A percentile compares a stretch with the other conserved stretches of the same genome.
Evolutionary conservation across 2,888 invertebrate species (phyloP).

Genomic region (Hipparchia semele): DNA sequence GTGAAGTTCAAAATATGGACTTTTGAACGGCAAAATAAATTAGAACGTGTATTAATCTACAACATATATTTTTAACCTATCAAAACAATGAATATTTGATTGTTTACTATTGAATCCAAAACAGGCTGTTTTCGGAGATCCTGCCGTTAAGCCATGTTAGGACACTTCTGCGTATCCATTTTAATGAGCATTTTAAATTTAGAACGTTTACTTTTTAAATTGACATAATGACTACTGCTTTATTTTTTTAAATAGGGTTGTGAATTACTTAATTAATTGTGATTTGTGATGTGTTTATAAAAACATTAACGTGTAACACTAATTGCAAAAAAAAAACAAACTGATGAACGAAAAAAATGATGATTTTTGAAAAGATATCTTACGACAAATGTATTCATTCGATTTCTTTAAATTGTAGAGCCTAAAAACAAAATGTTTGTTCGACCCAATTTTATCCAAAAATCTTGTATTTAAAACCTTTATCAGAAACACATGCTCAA

Average conservation of each 20-base stretch:
- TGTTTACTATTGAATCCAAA: no score
- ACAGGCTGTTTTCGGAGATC: no score
- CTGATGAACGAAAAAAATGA: background rate
- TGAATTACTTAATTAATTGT: conserved; percentile 8
- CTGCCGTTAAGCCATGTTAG: conserved; percentile 40
- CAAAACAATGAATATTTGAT: no score
- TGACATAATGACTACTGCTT: conserved; percentile 42
- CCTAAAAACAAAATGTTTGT: background rate
- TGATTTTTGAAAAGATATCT: background rate
- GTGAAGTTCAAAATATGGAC: no score
- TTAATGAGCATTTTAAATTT: conserved; percentile 64
- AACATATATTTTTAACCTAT: no score
- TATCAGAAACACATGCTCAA: conserved; percentile 71
- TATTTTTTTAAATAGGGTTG: conserved; percentile 32
- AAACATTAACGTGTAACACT: background rate
- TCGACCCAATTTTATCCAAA: background rate
- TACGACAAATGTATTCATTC: background rate
- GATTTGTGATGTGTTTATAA: no score
- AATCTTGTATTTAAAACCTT: conserved; percentile 41
- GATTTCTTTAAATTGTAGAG: background rate
- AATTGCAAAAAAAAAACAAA: background rate
- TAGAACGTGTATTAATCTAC: no score
- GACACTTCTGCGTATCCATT: conserved; percentile 56
- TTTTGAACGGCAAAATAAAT: no score
- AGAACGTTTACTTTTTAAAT: conserved; percentile 58